Percentiles rank a stretch among this genome's conserved stretches.
Conservation (phyloP, 2,888 invertebrate genomes). For the Uropetala carovei region DNA sequence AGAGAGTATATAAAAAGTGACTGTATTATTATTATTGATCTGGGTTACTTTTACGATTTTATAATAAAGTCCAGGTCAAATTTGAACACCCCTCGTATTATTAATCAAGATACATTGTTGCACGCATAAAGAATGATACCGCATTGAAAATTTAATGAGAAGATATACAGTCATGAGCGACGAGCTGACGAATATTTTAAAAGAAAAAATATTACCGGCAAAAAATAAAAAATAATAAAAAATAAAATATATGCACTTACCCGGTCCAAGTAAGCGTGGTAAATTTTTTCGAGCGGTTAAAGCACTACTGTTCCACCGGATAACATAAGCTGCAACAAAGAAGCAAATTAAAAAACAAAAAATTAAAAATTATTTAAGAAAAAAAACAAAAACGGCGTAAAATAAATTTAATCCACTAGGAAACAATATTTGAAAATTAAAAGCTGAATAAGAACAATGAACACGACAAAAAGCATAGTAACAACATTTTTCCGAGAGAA, state of each 20-base stretch:
- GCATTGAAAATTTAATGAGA: too few species aligned
- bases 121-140: too few species aligned
- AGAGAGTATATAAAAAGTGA: too few species aligned
- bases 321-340: constrained; percentile 1
- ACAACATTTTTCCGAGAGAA: too few species aligned
- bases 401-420: neutral
- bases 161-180: too few species aligned
- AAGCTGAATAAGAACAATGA: neutral
- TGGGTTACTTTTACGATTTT: too few species aligned
- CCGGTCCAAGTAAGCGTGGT: neutral
- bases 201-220: neutral
- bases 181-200: neutral
- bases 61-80: too few species aligned
- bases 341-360: neutral
- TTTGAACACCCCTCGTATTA: too few species aligned
- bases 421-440: neutral
- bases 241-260: neutral
- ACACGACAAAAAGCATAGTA: too few species aligned
- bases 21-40: too few species aligned
- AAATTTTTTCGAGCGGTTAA: neutral
- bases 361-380: neutral
- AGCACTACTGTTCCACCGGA: constrained; percentile 29
- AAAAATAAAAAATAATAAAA: neutral
- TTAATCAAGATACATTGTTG: too few species aligned
- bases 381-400: neutral